Conservation (phyloP, 2,113 vertebrate species). For the Hemichromis elongatus region DNA sequence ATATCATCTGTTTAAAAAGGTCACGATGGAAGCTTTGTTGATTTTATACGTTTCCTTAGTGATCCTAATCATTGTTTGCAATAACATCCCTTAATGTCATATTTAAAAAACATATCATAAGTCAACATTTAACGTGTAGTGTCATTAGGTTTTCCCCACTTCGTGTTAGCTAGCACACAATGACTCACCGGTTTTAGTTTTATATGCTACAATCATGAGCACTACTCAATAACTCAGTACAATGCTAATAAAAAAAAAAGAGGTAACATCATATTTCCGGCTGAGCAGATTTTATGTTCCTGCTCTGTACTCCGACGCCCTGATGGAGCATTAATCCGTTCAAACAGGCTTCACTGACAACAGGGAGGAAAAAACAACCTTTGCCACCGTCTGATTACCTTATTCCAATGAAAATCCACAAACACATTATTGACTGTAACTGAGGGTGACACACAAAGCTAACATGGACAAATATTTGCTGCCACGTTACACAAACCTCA, state of each 20-base stretch:
- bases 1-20: neutral
- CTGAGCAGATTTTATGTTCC: neutral
- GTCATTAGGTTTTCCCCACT: neutral
- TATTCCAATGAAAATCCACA: neutral
- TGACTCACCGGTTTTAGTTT: neutral
- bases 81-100: neutral
- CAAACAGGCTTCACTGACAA: neutral
- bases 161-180: neutral
- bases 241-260: neutral
- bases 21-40: neutral
- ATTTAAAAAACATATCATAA: neutral
- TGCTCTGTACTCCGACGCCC: neutral
- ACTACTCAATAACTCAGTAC: neutral
- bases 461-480: neutral
- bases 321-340: neutral
- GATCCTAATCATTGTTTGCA: neutral
- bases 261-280: neutral
- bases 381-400: neutral
- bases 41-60: neutral
- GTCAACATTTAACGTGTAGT: neutral
- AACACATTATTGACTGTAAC: neutral
- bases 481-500: neutral
- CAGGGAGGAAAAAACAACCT: neutral
- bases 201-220: neutral
- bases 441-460: neutral